phyloP scores from a whole-genome alignment of 2,888 invertebrate genomes.

The Sminthurides aquaticus region DNA sequence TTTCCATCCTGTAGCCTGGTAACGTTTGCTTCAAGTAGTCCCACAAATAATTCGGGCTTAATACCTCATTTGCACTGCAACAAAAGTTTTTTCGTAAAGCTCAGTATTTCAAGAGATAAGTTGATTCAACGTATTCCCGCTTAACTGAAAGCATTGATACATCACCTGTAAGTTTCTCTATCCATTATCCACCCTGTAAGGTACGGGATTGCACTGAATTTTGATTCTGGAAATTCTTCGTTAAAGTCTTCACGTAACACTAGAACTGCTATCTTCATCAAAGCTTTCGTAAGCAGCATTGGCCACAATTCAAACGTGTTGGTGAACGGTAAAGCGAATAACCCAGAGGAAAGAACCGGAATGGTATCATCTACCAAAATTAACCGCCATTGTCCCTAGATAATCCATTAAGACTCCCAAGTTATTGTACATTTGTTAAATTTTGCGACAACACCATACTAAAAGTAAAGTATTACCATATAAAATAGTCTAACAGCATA shows the following conservation, averaged over 20 bases:
- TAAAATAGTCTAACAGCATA: constrained; percentile 31
- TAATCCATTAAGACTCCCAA: not conserved
- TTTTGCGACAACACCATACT: not conserved
- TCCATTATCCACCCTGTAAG: constrained; percentile 33
- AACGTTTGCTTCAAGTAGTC: constrained; percentile 24
- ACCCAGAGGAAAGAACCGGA: constrained; percentile 23
- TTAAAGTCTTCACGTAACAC: too few relatives aligned
- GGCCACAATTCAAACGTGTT: constrained; percentile 29
- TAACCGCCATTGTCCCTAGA: constrained; percentile 29
- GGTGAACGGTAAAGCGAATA: constrained; percentile 26
- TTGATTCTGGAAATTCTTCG: too few relatives aligned
- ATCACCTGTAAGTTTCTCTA: constrained; percentile 19
- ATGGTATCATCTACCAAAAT: constrained; percentile 33
- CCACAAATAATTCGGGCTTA: too few relatives aligned
- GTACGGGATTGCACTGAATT: constrained; percentile 27
- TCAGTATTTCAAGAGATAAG: too few relatives aligned
- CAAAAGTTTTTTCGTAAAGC: too few relatives aligned
- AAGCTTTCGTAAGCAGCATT: constrained; percentile 28
- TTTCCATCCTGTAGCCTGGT: constrained; percentile 23
- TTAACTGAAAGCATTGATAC: too few relatives aligned
- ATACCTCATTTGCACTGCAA: too few relatives aligned
- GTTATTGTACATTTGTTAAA: not conserved
- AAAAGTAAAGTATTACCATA: constrained; percentile 20
- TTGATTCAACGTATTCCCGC: too few relatives aligned
- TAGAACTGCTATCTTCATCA: constrained; percentile 31